Base-by-base conservation (phyloP, 2,113 vertebrate genomes). In the Tympanuchus pallidicinctus region DNA sequence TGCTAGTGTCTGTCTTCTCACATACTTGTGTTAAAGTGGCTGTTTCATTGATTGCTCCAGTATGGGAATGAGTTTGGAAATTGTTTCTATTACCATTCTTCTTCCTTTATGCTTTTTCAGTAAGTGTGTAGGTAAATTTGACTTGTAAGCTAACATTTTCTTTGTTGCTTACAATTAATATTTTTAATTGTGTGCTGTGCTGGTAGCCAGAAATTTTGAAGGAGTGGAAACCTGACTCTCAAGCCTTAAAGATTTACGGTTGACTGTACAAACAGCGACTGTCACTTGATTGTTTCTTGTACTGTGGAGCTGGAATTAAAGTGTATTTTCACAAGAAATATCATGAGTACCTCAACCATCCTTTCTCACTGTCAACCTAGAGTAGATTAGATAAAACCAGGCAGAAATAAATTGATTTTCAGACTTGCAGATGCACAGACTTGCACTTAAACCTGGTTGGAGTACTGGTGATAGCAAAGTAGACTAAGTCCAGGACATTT, bases 241-340 rank as follows among this genome's bases (percentile, higher is more conserved):
- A 50, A 73, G 61, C 8, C 21, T 52, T 74, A 84, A 87, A 88
- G 86, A 27, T 57, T 40, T 88, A 6, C 40, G 2, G 65, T 22
- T 88, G 63, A 21, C 14, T 67, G 27, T 75, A 28, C 78, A 87
- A 71, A 30, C 38, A 75, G 45, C 27, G 13, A 63, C 10, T 16
- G 12, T n/a, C 60, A 93, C 65, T 34, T 86, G 32, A 63, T 67
- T 42, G 56, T 82, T 89, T 86, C 15, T 74, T 43, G 76, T 45
- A 13, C n/a, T 48, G 15, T 78, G 47, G 25, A 86, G 63, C 34
- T 93, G 56, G 40, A 83, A 22, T 48, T 78, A 43, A 95, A 85
- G 40, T 76, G 83, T 90, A 64, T 90, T 95, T 95, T 79, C 89
- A 66, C 57, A 86, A 86, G 42, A 95, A 74, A 63, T 57, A 50